Conservation (phyloP, 1,140 invertebrate genomes). For the Elymnias hypermnestra region DNA sequence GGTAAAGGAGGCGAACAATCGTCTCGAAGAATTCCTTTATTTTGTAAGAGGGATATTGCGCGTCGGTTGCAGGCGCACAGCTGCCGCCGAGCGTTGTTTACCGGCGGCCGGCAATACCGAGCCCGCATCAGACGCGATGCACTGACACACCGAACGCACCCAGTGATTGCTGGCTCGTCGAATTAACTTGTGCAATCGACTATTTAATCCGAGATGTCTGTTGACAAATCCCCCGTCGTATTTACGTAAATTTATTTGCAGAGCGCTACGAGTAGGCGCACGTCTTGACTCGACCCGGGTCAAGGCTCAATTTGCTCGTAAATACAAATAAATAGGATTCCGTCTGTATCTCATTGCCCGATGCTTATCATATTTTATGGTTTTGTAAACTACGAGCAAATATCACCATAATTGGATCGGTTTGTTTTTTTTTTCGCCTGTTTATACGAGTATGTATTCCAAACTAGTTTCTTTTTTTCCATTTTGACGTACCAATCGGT, state of each 20-base stretch:
- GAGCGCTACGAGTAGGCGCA: slow-evolving; percentile 24
- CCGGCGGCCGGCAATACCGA: slow-evolving; percentile 39
- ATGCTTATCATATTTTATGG: slow-evolving; percentile 68
- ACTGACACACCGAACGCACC: slow-evolving; percentile 31
- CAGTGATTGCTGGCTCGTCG: slow-evolving; percentile 34
- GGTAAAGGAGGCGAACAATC: slow-evolving; percentile 68
- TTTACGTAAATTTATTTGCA: slow-evolving; percentile 28
- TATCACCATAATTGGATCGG: slow-evolving; percentile 44
- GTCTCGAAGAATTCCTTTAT: slow-evolving; percentile 66
- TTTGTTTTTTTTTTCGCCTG: slow-evolving; percentile 34
- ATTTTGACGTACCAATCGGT: no score
- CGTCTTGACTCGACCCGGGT: slow-evolving; percentile 29
- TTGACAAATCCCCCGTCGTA: slow-evolving; percentile 23
- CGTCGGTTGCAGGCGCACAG: slow-evolving; percentile 64
- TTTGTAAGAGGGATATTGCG: slow-evolving; percentile 71
- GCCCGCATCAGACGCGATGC: slow-evolving; percentile 42
- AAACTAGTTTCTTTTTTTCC: no score
- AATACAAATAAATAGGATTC: slow-evolving; percentile 63
- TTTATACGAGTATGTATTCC: no score
- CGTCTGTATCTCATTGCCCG: slow-evolving; percentile 52
- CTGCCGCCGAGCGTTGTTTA: slow-evolving; percentile 51
- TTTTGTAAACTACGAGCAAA: slow-evolving; percentile 52
- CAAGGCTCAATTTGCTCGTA: slow-evolving; percentile 58
- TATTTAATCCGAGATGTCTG: slow-evolving; percentile 32
- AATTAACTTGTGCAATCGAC: slow-evolving; percentile 27